Conservation (phyloP, 1,140 invertebrate genomes). For the Drosophila varians region DNA sequence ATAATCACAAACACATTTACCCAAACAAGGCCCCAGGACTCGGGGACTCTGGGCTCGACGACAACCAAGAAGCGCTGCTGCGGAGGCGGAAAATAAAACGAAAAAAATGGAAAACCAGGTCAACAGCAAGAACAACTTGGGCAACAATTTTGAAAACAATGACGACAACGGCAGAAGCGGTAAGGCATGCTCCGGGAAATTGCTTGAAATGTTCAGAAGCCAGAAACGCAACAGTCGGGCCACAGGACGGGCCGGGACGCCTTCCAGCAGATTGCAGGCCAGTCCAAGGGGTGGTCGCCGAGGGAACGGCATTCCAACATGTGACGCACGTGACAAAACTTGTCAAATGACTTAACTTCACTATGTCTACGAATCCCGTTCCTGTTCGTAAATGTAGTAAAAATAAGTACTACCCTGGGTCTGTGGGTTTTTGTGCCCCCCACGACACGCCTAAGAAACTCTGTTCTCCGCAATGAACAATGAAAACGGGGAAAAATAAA, state of each 20-base stretch:
- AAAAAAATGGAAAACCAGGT: slow-evolving; percentile 47
- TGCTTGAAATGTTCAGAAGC: slow-evolving; percentile 68
- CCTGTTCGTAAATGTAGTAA: slow-evolving; percentile 34
- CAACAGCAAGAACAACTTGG: slow-evolving; percentile 50
- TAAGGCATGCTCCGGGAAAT: slow-evolving; percentile 65
- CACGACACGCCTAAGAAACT: slow-evolving; percentile 43
- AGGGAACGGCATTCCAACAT: slow-evolving; percentile 62
- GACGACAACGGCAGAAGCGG: slow-evolving; percentile 50
- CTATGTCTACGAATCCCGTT: slow-evolving; percentile 59
- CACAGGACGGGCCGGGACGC: not conserved
- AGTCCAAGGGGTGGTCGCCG: not conserved
- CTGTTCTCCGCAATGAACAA: slow-evolving; percentile 19
- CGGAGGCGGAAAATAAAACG: slow-evolving; percentile 12
- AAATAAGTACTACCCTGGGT: slow-evolving; percentile 19
- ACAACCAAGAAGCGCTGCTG: slow-evolving; percentile 22
- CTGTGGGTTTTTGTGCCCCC: slow-evolving; percentile 18
- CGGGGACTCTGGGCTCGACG: slow-evolving; percentile 32
- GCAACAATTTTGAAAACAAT: slow-evolving; percentile 52
- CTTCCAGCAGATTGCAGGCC: slow-evolving; percentile 1
- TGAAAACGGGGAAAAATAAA: slow-evolving; percentile 16
- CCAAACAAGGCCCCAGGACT: slow-evolving; percentile 54
- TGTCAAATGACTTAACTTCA: slow-evolving; percentile 78
- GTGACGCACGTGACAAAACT: slow-evolving; percentile 81
- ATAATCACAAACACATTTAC: slow-evolving; percentile 81
- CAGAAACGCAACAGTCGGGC: slow-evolving; percentile 4